These are phyloP conservation scores for Rhamnusium bicolor DNA, from an alignment of 2,888 invertebrate species.

Conservation along the genomic window DNA sequence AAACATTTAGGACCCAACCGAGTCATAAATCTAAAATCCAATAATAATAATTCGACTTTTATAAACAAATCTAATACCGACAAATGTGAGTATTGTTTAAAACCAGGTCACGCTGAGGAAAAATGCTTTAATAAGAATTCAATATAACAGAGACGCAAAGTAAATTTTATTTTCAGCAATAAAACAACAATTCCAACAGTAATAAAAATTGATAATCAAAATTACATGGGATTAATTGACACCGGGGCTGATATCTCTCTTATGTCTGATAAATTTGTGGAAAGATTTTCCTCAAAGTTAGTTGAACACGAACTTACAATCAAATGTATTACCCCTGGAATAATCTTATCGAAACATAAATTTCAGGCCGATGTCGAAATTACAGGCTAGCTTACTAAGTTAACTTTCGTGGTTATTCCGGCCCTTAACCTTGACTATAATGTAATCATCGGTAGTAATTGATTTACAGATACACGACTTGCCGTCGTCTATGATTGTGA, in stretches of 20 bases:
- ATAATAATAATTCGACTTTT: too few species aligned
- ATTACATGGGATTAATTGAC: slow-evolving; percentile 33
- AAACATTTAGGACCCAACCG: too few species aligned
- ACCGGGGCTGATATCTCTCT: slow-evolving; percentile 41
- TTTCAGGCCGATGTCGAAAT: slow-evolving; percentile 36
- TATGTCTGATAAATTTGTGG: slow-evolving; percentile 31
- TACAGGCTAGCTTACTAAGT: slow-evolving; percentile 27
- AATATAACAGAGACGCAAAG: slow-evolving; percentile 20
- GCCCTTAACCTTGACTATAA: slow-evolving; percentile 32
- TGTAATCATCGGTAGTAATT: slow-evolving; percentile 36
- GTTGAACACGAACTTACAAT: neutral
- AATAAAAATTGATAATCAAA: slow-evolving; percentile 7
- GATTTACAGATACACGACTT: slow-evolving; percentile 28
- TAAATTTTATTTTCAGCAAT: neutral
- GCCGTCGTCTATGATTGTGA: slow-evolving; percentile 18
- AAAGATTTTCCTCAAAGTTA: slow-evolving; percentile 17
- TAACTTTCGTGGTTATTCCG: slow-evolving; percentile 35
- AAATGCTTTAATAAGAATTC: slow-evolving; percentile 27
- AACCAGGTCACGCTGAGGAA: neutral
- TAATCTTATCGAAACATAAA: slow-evolving; percentile 13
- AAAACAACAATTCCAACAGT: neutral
- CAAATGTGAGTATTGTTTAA: too few species aligned
- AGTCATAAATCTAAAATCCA: too few species aligned
- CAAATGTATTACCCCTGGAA: slow-evolving; percentile 7
- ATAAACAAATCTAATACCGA: too few species aligned